Conservation (phyloP, 2,113 vertebrate genomes). For the Stomatorhinus ivindoensis region DNA sequence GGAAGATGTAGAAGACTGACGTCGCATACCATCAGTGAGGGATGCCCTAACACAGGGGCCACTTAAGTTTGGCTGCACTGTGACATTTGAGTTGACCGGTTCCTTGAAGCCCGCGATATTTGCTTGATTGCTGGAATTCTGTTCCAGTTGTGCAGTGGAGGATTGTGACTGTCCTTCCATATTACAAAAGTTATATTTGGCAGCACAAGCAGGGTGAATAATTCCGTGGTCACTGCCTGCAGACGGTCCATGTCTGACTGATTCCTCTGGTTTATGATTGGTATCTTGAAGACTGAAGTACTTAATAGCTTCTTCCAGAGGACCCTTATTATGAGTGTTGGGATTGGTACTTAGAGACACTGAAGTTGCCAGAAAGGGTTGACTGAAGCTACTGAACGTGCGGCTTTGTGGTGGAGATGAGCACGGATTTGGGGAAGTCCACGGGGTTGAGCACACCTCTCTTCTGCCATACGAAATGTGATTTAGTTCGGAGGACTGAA, state of each 20-base stretch:
- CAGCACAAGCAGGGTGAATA: slow-evolving; percentile 52
- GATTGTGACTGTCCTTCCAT: slow-evolving; percentile 60
- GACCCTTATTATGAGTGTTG: slow-evolving; percentile 57
- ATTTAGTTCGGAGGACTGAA: slow-evolving; percentile 77
- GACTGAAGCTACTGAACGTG: slow-evolving; percentile 68
- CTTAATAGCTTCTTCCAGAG: slow-evolving; percentile 67
- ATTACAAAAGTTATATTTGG: slow-evolving; percentile 66
- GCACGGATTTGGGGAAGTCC: slow-evolving; percentile 76
- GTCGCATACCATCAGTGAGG: slow-evolving; percentile 74
- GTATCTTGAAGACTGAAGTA: slow-evolving; percentile 62
- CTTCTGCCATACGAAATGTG: slow-evolving; percentile 75
- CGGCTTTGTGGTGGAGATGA: slow-evolving; percentile 68
- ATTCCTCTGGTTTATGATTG: slow-evolving; percentile 61
- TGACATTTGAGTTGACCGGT: slow-evolving; percentile 71
- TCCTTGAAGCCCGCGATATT: slow-evolving; percentile 67
- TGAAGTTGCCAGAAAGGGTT: slow-evolving; percentile 73
- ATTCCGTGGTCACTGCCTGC: slow-evolving; percentile 59
- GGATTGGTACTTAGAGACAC: slow-evolving; percentile 61
- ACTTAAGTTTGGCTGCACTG: slow-evolving; percentile 63
- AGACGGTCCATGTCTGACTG: slow-evolving; percentile 55
- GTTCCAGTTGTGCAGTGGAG: slow-evolving; percentile 59
- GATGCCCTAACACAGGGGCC: slow-evolving; percentile 72
- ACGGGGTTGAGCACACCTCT: slow-evolving; percentile 77
- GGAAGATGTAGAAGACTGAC: slow-evolving; percentile 18
- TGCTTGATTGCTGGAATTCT: slow-evolving; percentile 56